Evolutionary conservation across 2,113 vertebrate genomes (phyloP), one percentile per base, ranked within the genome.

Genomic region (Prietella phreatophila): DNA sequence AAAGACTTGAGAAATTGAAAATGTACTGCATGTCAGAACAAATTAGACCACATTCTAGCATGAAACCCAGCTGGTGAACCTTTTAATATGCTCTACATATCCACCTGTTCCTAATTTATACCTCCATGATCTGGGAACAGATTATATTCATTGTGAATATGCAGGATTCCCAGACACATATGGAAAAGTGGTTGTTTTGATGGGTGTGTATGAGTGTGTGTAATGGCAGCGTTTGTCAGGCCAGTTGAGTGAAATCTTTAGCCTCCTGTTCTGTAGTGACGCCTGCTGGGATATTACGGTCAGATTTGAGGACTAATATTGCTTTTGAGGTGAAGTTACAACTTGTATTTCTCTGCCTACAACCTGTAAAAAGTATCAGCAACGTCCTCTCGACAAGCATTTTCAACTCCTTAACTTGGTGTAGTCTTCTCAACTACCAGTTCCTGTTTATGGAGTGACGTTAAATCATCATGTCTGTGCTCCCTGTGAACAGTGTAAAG

Each of bases 81-180:
- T 88, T 91, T 88, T 90, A 91, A 90, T 91, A 91, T 87, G 90
- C 89, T 88, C 71, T 88, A 83, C 85, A 88, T 88, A 85, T 87
- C 87, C 87, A 91, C 90, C 90, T 91, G 90, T 91, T 91, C 90
- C 90, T 85, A 83, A 91, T 91, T 91, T 81, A 85, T 88, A 71
- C 85, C 89, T 90, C 88, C 71, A 85, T 90, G 87, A 87, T 33
- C 85, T 88, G 85, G 85, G 83, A 91, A 88, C 88, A 83, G 89
- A 90, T 90, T 88, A 91, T 73, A 80, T 88, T 65, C 82, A 42
- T 81, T 87, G 55, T 80, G 47, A 85, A 78, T 85, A 82, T 75
- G 80, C 82, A 90, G 58, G 87, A 89, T 82, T 58, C 58, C 47
- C 50, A 55, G 73, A 79, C 82, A 63, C 85, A 88, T 85, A 69